A percentile compares a stretch with the other conserved stretches of the same genome.
Conservation (phyloP, 2,888 invertebrate genomes). For the Caenorhabditis sp. region DNA sequence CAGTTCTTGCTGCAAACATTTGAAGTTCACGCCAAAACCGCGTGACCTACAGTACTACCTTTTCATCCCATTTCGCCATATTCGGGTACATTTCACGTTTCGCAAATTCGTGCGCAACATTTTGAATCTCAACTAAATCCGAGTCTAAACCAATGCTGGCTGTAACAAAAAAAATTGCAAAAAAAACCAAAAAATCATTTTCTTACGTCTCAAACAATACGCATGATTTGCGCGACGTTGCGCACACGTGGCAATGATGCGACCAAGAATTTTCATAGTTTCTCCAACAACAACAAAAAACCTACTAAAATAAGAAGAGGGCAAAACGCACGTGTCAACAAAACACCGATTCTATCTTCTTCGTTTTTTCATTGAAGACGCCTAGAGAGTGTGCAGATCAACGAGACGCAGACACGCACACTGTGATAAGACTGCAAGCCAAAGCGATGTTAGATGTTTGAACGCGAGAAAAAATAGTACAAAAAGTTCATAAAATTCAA, state of each 20-base stretch:
- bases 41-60: too few relatives aligned
- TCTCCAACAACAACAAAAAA: too few relatives aligned
- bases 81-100: conserved; percentile 75
- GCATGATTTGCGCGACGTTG: background rate
- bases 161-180: conserved; percentile 40
- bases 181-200: background rate
- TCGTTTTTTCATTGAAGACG: background rate
- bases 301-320: background rate
- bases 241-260: background rate
- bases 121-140: conserved; percentile 75
- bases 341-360: background rate
- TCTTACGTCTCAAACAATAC: conserved; percentile 5
- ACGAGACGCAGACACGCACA: background rate
- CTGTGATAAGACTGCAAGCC: background rate
- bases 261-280: background rate
- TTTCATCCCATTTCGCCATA: conserved; percentile 76
- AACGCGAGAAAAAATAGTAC: background rate
- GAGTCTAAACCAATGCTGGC: conserved; percentile 73
- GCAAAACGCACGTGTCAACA: background rate
- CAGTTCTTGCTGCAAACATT: conserved; percentile 71
- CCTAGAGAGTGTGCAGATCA: background rate
- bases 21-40: too few relatives aligned
- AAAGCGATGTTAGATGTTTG: background rate
- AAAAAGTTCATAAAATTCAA: background rate
- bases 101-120: conserved; percentile 75